Conservation (phyloP, 2,113 vertebrate species). For the Myodes glareolus region DNA sequence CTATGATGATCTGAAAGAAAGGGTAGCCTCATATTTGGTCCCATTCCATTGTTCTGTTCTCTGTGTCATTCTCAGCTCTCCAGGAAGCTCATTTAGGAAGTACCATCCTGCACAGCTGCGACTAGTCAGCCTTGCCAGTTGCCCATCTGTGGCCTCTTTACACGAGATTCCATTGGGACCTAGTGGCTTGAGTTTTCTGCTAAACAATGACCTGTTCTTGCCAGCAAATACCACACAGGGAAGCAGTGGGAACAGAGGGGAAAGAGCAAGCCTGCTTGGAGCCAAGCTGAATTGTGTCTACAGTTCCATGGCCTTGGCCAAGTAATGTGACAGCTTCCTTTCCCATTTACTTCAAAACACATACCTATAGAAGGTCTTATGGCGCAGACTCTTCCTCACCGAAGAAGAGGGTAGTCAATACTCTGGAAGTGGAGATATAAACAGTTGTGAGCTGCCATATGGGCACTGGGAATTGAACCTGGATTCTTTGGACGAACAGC, state of each 20-base stretch:
- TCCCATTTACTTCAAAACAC: background rate
- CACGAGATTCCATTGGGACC: conserved; percentile 20
- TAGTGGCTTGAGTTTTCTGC: background rate
- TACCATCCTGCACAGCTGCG: conserved; percentile 26
- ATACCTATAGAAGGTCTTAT: background rate
- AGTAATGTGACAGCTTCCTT: background rate
- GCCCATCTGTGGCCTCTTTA: background rate
- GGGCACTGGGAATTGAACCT: no score
- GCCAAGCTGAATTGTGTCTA: background rate
- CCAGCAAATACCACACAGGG: background rate
- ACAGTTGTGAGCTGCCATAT: no score
- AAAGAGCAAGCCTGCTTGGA: background rate
- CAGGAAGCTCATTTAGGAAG: background rate
- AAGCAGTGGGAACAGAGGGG: background rate
- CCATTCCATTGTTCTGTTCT: background rate
- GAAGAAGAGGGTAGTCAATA: no score
- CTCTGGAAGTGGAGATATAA: no score
- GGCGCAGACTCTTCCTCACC: background rate
- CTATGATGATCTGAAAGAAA: background rate
- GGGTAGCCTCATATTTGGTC: background rate
- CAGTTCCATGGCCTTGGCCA: background rate
- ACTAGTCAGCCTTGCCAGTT: background rate
- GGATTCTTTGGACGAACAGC: no score
- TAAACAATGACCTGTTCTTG: conserved; percentile 45
- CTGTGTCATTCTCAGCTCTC: background rate